Conservation (phyloP, 2,888 invertebrate species). For the Patella caerulea region DNA sequence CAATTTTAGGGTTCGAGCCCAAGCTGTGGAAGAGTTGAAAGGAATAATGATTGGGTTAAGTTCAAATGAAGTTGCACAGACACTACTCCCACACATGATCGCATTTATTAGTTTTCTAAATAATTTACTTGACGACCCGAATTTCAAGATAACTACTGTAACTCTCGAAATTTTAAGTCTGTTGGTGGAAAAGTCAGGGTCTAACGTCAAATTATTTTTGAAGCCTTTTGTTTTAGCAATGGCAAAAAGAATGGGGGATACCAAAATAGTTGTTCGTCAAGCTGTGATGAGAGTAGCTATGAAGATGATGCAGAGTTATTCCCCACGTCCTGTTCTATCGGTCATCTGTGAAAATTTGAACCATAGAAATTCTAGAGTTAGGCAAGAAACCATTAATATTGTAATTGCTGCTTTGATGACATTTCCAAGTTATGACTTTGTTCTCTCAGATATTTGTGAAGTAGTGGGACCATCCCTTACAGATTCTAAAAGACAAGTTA, state of each 20-base stretch:
- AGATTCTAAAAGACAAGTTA: slow-evolving; percentile 82
- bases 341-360: slow-evolving; percentile 74
- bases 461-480: slow-evolving; percentile 73
- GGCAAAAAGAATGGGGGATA: slow-evolving; percentile 73
- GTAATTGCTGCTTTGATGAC: slow-evolving; percentile 84
- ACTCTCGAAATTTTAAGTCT: slow-evolving; percentile 73
- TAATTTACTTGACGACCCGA: slow-evolving; percentile 77
- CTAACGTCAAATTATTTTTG: slow-evolving; percentile 72
- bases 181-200: slow-evolving; percentile 72
- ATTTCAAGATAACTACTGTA: slow-evolving; percentile 74
- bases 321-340: slow-evolving; percentile 75
- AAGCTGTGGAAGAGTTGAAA: slow-evolving; percentile 77
- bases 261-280: slow-evolving; percentile 74
- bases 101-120: slow-evolving; percentile 78
- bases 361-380: slow-evolving; percentile 75
- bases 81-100: slow-evolving; percentile 77
- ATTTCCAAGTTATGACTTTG: slow-evolving; percentile 84
- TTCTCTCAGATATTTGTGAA: slow-evolving; percentile 73
- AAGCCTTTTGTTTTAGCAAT: slow-evolving; percentile 73
- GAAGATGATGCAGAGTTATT: slow-evolving; percentile 74
- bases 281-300: slow-evolving; percentile 73
- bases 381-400: slow-evolving; percentile 84
- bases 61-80: slow-evolving; percentile 49
- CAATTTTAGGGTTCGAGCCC: slow-evolving; percentile 76
- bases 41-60: slow-evolving; percentile 72